These are phyloP conservation scores for Papilio elwesi DNA, from an alignment of 2,888 invertebrate genomes.

Conservation along the genomic window DNA sequence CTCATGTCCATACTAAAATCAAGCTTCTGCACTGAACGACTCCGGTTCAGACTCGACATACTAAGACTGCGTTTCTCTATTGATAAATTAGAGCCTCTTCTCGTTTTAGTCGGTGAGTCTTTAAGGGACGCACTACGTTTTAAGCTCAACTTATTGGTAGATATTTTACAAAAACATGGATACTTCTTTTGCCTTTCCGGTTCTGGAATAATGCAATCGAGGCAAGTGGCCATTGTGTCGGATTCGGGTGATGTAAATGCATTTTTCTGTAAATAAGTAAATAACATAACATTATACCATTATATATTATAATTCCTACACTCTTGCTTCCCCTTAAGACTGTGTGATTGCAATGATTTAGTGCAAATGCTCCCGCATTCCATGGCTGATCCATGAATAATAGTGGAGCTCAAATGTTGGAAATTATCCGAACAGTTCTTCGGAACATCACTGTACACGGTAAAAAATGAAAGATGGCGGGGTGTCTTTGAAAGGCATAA, in stretches of 20 bases:
- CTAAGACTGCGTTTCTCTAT: conserved; percentile 73
- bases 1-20: conserved; percentile 84
- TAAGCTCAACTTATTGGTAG: conserved; percentile 63
- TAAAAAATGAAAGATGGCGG: no score
- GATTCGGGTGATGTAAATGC: conserved; percentile 75
- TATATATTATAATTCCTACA: no score
- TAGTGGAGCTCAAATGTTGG: no score
- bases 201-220: conserved; percentile 64
- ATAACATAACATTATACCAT: neutral
- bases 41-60: conserved; percentile 72
- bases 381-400: no score
- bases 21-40: conserved; percentile 78
- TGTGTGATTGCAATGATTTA: no score
- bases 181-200: conserved; percentile 58
- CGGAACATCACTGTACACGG: no score
- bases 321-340: no score
- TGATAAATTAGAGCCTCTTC: conserved; percentile 63
- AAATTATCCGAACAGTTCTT: no score
- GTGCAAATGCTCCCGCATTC: no score
- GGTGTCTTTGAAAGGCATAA: no score
- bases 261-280: conserved; percentile 65
- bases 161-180: conserved; percentile 66
- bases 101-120: conserved; percentile 65
- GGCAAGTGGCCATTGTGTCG: conserved; percentile 72
- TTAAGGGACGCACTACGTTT: conserved; percentile 72